Evolutionary conservation across 1,140 invertebrate genomes (phyloP), one percentile per base, ranked within the genome.

Genomic region (Nebria ingens): DNA sequence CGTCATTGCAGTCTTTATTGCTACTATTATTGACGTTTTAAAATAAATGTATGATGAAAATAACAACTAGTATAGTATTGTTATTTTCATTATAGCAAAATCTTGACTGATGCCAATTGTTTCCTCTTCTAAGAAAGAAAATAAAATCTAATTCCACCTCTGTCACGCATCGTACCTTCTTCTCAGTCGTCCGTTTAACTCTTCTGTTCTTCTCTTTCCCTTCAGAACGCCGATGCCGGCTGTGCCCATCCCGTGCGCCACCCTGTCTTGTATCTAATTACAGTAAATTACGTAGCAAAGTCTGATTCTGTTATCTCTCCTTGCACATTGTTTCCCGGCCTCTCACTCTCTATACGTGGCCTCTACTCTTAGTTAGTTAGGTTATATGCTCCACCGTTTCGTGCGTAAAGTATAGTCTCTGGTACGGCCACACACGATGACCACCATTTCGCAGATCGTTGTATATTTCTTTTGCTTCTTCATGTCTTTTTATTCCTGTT

Each of bases 251-350:
- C 15, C 9, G 25, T 34, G n/a, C 25, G 4, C 25, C 25, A 13
- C 25, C 25, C 13, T 45, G 40, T 45, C 60, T 59, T 59, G 61
- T 62, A 63, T 63, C 64, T 66, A 65, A 66, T 66, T 66, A 66
- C 58, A 59, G 58, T 65, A 45, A 45, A 45, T 45, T 45, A 45
- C 40, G 9, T 45, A 45, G 40, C 40, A 45, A 45, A 45, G 40
- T 45, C 40, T 45, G 40, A 45, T 45, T 45, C 40, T 45, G 40
- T 45, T 45, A 65, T 64, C 61, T 64, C 61, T 61, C 53, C 55
- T 57, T 62, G 57, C 53, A 38, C 52, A 51, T 58, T 50, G 19
- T 58, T 53, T 54, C 25, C 23, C 19, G 15, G 51, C 23, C 42
- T 25, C n/a, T 2, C 55, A 13, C 50, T 25, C 19, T 6, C 50